Evolutionary conservation across 2,113 vertebrate genomes (phyloP), one percentile per base, ranked within the genome.

Genomic region (Cephalopholis sonnerati): DNA sequence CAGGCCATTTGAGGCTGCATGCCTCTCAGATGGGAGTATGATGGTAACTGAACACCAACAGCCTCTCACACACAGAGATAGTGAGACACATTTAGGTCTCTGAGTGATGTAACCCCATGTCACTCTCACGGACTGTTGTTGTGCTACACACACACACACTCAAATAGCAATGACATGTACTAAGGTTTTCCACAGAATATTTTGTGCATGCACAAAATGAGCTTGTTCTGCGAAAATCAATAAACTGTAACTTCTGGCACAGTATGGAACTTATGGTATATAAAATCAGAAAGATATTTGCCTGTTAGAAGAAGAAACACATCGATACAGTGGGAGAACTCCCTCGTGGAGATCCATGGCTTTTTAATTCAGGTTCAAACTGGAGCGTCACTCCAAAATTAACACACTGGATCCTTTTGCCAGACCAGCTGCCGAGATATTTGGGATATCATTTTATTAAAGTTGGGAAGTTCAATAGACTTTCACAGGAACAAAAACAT

Each of bases 311-410:
- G 69, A 46, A 64, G 25, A 73, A 84, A 87, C 73, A 64, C 5
- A 64, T 70, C 78, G 71, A 77, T 80, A 84, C 61, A 29, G 8
- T 22, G 46, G 29, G 20, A 80, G 24, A 75, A 68, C 3, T 55
- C 61, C 57, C 73, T 17, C 5, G n/a, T 87, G 59, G 32, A 83
- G 67, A 81, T 74, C 2, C 8, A 55, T 77, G 44, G 12, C 74
- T 75, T 88, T 83, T 85, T 48, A 80, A 87, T 89, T 85, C 77
- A 66, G 32, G 46, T 84, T 92, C 61, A 91, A 85, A 82, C 16
- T n/a, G 44, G 20, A 88, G 55, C 62, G 50, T 70, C 74, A 24
- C 51, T 90, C 87, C 89, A 92, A 92, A 83, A 84, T 91, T 2
- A 92, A 86, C 85, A 90, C 67, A 86, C 2, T 46, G 32, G 69